Evolutionary conservation across 2,113 vertebrate species (phyloP), one percentile per base, ranked within the genome.

Genomic region (Pogonocichla stellata): DNA sequence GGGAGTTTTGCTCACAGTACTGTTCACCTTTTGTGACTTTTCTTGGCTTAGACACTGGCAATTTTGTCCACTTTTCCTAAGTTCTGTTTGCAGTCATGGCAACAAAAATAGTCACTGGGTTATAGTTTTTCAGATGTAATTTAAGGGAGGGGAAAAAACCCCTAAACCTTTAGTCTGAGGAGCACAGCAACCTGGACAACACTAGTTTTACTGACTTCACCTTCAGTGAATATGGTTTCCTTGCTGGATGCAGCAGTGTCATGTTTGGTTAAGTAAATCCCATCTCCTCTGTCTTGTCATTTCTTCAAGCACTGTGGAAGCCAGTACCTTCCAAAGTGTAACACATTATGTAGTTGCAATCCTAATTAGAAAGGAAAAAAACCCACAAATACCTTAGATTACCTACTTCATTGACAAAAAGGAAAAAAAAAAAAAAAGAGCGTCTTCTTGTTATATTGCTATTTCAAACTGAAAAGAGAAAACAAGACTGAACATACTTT

Each of bases 131-230:
- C 23, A 22, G n/a, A 47, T 0, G 0, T 67, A 80, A 66, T 53
- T 71, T 42, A 34, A 28, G 25, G 18, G 20, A 9, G 5, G 9
- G 6, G 15, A 38, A 51, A 58, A 33, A 8, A 0, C 0, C 1
- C 7, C 5, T 10, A 47, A 8, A 33, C 17, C 15, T 51, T 40
- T 31, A 56, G 19, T 69, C 25, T 50, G 48, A 85, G 31, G 69
- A 66, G 19, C 15, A 31, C 54, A 51, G 25, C 42, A 16, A 56
- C 6, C 9, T 65, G 26, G 24, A 65, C 23, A 47, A 0, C 33
- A 6, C 8, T 33, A 28, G 18, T 51, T 78, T 23, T 51, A 6
- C 8, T 62, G 47, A 22, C 29, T 26, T 14, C 36, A 42, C 47
- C 47, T 28, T 28, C 29, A 42, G 58, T 51, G 47, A 78, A 23